phyloP scores from a whole-genome alignment of 2,797 vertebrate genomes.

The Denticeps clupeoides region DNA sequence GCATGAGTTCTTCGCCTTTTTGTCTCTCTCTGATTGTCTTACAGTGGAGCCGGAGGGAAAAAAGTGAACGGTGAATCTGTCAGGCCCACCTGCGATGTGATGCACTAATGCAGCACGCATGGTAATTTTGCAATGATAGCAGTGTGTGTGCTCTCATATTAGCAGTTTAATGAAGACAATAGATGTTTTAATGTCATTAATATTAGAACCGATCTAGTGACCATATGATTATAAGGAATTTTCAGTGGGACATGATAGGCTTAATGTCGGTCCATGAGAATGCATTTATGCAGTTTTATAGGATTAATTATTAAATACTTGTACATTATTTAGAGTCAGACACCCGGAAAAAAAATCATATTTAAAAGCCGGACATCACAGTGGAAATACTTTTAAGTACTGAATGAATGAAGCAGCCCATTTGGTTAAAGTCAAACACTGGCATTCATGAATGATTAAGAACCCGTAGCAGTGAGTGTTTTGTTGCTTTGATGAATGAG shows the following conservation, averaged over 20 bases:
- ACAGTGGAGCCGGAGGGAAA: background rate
- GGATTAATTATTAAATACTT: slow-evolving; percentile 51
- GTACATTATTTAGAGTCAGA: slow-evolving; percentile 51
- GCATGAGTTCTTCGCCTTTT: slow-evolving; percentile 21
- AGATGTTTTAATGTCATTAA: too few relatives aligned
- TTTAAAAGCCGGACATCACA: slow-evolving; percentile 32
- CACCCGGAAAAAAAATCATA: slow-evolving; percentile 35
- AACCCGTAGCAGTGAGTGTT: slow-evolving; percentile 13
- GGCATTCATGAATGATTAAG: slow-evolving; percentile 34
- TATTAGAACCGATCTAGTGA: too few relatives aligned
- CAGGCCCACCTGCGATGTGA: background rate
- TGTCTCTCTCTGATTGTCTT: background rate
- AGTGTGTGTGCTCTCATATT: background rate
- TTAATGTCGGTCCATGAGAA: slow-evolving; percentile 39
- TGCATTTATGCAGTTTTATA: slow-evolving; percentile 43
- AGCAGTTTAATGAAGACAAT: background rate
- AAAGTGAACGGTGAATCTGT: background rate
- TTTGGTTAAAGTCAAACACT: slow-evolving; percentile 39
- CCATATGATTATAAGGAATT: slow-evolving; percentile 35
- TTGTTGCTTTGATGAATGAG: slow-evolving; percentile 14
- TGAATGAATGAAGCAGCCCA: slow-evolving; percentile 40
- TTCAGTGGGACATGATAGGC: slow-evolving; percentile 36
- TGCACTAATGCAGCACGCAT: background rate
- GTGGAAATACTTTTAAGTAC: slow-evolving; percentile 30
- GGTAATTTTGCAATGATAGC: background rate